These are phyloP conservation scores for Berghia stephanieae DNA, from an alignment of 1,140 invertebrate species.

Conservation along the genomic window DNA sequence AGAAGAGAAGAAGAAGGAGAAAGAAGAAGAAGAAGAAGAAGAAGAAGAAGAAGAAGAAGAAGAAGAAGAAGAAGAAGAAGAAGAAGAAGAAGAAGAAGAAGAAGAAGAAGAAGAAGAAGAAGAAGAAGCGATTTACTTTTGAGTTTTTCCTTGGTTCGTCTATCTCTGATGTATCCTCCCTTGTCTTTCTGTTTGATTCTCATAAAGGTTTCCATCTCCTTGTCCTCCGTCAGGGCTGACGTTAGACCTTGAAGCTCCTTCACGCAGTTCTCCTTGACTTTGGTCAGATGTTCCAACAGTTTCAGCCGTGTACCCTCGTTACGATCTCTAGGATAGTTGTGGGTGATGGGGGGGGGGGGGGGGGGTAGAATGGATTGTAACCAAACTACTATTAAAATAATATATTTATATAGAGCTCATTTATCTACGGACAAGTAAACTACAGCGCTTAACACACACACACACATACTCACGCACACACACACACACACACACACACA, in stretches of 20 bases:
- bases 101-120: background rate
- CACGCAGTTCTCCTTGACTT: constrained; percentile 27
- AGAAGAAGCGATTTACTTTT: background rate
- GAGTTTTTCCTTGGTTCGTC: background rate
- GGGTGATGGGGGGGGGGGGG: too few species aligned
- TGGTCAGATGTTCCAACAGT: constrained; percentile 24
- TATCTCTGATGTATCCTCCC: constrained; percentile 7
- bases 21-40: background rate
- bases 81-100: background rate
- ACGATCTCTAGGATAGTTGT: too few species aligned
- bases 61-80: background rate
- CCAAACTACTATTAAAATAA: too few species aligned
- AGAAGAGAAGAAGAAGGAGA: background rate
- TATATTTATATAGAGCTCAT: too few species aligned
- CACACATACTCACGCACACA: too few species aligned
- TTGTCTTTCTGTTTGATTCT: constrained; percentile 30
- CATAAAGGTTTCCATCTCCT: constrained; percentile 33
- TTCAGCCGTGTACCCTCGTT: constrained; percentile 27
- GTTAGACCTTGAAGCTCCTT: constrained; percentile 16
- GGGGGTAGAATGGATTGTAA: too few species aligned
- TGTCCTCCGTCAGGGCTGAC: constrained; percentile 26
- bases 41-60: background rate
- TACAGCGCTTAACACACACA: too few species aligned
- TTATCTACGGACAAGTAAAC: too few species aligned
- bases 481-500: too few species aligned